phyloP scores from a whole-genome alignment of 1,140 invertebrate genomes.

The Pogonus chalceus region DNA sequence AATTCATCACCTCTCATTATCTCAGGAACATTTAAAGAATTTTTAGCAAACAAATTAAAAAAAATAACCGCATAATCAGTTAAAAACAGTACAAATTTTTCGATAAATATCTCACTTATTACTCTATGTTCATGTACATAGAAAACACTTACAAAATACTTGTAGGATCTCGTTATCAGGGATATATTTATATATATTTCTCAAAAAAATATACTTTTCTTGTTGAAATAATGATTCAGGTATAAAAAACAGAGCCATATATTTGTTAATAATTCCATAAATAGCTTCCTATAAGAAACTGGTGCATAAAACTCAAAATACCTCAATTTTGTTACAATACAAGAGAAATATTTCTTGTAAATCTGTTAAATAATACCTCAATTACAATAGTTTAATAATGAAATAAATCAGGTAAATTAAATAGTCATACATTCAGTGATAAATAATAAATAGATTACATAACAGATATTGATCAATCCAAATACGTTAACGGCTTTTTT shows the following conservation, averaged over 20 bases:
- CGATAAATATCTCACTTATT: not conserved
- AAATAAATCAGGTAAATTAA: not conserved
- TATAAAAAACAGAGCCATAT: too few species aligned
- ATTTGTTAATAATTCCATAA: too few species aligned
- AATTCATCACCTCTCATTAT: not conserved
- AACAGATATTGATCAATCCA: too few species aligned
- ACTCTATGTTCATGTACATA: not conserved
- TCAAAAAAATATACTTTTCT: not conserved
- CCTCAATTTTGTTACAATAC: too few species aligned
- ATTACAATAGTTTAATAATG: not conserved
- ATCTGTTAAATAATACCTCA: not conserved
- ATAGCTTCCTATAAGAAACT: too few species aligned
- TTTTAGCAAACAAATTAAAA: not conserved
- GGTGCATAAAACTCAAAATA: too few species aligned
- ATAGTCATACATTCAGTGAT: slow-evolving; percentile 3
- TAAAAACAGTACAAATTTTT: slow-evolving; percentile 1
- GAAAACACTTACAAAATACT: not conserved
- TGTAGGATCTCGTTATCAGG: not conserved
- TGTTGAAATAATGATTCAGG: not conserved
- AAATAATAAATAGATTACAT: not conserved
- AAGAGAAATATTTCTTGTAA: too few species aligned
- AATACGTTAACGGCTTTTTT: too few species aligned
- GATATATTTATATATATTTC: not conserved
- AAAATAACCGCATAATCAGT: not conserved
- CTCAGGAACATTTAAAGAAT: not conserved